Percentiles rank a stretch among this genome's conserved stretches.
phyloP scores from a whole-genome alignment of 2,888 invertebrate species.

The Beris morrisii region DNA sequence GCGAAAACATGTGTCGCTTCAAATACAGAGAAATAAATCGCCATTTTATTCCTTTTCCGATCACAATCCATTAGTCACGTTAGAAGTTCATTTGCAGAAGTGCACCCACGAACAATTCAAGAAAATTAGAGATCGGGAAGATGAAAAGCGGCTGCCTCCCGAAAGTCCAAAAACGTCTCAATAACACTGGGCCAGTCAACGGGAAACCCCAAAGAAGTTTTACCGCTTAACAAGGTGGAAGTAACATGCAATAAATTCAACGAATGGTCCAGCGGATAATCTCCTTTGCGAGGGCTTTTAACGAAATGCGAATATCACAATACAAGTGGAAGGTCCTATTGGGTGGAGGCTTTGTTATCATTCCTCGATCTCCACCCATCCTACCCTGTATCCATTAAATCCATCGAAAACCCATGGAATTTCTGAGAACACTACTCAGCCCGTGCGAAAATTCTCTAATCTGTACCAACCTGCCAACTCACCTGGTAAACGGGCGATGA shows the following conservation, averaged over 20 bases:
- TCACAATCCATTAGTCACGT: slow-evolving; percentile 27
- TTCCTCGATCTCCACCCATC: too few species aligned
- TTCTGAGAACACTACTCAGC: too few species aligned
- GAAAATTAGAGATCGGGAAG: background rate
- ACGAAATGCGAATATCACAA: background rate
- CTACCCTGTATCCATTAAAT: too few species aligned
- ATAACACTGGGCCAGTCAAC: too few species aligned
- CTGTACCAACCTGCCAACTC: slow-evolving; percentile 44
- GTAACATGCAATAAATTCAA: slow-evolving; percentile 30
- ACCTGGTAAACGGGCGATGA: slow-evolving; percentile 74
- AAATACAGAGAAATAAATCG: background rate
- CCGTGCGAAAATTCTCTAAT: too few species aligned
- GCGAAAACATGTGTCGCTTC: slow-evolving; percentile 6
- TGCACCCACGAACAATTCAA: background rate
- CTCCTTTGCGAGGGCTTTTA: background rate
- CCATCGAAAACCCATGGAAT: too few species aligned
- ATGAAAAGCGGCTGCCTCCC: background rate
- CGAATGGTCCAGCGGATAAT: background rate
- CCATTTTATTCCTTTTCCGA: slow-evolving; percentile 15
- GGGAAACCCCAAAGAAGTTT: slow-evolving; percentile 28
- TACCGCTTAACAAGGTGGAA: slow-evolving; percentile 26
- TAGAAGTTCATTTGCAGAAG: slow-evolving; percentile 13
- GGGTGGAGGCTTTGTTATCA: too few species aligned
- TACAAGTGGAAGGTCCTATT: too few species aligned
- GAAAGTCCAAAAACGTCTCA: background rate